A percentile compares a stretch with the other conserved stretches of the same genome.
Evolutionary conservation across 1,140 invertebrate species (phyloP).

Genomic region (Philaenus spumarius): DNA sequence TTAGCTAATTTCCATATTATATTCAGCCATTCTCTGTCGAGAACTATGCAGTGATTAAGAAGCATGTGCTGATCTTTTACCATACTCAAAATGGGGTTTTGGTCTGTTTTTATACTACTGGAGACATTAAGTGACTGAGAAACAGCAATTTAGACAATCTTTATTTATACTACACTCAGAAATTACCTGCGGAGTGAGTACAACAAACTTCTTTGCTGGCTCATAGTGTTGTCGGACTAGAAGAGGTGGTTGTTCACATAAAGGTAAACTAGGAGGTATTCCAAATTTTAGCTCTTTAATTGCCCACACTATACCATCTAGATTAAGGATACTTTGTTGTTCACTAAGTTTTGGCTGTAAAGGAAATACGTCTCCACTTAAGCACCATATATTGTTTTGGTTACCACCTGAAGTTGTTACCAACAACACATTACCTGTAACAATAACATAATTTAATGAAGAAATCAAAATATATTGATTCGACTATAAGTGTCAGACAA

Average conservation of each 20-base stretch:
- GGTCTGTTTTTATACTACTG: no score
- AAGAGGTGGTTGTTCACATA: slow-evolving; percentile 20
- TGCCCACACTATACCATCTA: slow-evolving; percentile 81
- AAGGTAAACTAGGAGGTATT: background rate
- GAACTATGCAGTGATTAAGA: no score
- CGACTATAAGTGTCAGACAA: no score
- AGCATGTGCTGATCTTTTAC: no score
- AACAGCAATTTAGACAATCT: no score
- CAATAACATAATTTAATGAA: no score
- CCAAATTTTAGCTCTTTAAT: slow-evolving; percentile 52
- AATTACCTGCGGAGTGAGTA: slow-evolving; percentile 71
- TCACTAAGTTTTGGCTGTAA: slow-evolving; percentile 58
- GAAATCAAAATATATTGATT: no score
- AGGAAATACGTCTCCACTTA: slow-evolving; percentile 61
- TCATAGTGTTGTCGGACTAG: slow-evolving; percentile 57
- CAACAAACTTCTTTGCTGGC: slow-evolving; percentile 66
- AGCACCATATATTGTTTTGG: slow-evolving; percentile 58
- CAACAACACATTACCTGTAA: slow-evolving; percentile 59
- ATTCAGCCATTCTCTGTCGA: no score
- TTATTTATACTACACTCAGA: no score
- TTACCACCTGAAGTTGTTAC: slow-evolving; percentile 53
- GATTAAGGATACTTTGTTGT: slow-evolving; percentile 63
- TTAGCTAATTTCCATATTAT: no score
- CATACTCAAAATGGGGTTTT: no score
- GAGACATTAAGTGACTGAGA: no score